These are phyloP conservation scores for Bimastos eiseni DNA, from an alignment of 2,888 invertebrate species.

Conservation along the genomic window DNA sequence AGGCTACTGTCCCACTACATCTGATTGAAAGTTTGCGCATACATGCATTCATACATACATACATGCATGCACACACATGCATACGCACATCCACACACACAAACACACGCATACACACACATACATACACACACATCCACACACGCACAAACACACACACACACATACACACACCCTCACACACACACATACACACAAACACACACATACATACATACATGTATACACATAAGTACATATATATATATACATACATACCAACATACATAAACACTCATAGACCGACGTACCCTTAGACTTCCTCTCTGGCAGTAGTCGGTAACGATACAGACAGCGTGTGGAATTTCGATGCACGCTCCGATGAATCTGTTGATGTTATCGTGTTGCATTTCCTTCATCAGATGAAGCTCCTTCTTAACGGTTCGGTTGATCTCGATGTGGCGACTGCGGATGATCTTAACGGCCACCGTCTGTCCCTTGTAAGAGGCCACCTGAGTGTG, in stretches of 20 bases:
- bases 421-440: conserved; percentile 84
- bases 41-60: neutral
- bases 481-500: conserved; percentile 88
- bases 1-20: too few relatives aligned
- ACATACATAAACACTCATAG: too few relatives aligned
- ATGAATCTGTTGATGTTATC: conserved; percentile 97
- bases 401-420: conserved; percentile 81
- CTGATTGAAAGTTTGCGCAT: too few relatives aligned
- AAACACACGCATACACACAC: neutral
- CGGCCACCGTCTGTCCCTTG: conserved; percentile 82
- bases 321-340: conserved; percentile 84
- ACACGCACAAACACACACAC: neutral
- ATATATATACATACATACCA: neutral
- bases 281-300: conserved; percentile 69
- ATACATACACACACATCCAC: neutral
- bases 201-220: neutral
- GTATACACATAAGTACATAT: neutral
- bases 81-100: too few relatives aligned
- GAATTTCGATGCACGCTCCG: conserved; percentile 85
- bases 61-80: neutral
- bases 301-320: conserved; percentile 98
- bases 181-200: neutral
- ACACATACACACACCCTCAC: neutral
- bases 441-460: conserved; percentile 81
- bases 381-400: conserved; percentile 65